Evolutionary conservation across 2,113 vertebrate species (phyloP).

Genomic region (Odontesthes bonariensis): DNA sequence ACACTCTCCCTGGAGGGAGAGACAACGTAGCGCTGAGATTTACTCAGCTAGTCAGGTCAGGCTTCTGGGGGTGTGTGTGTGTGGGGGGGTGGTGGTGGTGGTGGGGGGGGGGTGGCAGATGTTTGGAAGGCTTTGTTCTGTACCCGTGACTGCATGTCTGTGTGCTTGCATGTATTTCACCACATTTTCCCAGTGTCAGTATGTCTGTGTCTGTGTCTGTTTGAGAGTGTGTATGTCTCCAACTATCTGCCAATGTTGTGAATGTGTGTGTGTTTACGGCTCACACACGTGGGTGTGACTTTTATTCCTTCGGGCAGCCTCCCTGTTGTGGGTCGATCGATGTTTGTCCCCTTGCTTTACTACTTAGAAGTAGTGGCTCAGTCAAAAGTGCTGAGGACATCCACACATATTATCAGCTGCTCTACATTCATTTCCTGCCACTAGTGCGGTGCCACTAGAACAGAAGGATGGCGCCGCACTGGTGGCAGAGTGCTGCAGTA

Average conservation of each 20-base stretch:
- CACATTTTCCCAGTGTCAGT: background rate
- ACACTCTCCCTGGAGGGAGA: constrained; percentile 53
- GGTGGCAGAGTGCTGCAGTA: too few relatives aligned
- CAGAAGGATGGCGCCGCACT: too few relatives aligned
- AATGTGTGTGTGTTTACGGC: background rate
- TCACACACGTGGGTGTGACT: background rate
- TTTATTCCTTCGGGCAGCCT: constrained; percentile 37
- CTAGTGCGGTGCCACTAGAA: too few relatives aligned
- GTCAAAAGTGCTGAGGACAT: constrained; percentile 7
- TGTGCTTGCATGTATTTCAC: constrained; percentile 3
- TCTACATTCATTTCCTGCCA: background rate
- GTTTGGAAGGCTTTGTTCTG: constrained; percentile 64
- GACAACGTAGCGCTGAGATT: constrained; percentile 48
- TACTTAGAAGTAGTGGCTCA: background rate
- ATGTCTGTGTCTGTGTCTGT: background rate
- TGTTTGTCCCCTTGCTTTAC: constrained; percentile 35
- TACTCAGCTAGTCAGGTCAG: constrained; percentile 65
- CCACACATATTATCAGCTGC: background rate
- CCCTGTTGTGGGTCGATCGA: constrained; percentile 22
- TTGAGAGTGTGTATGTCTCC: constrained; percentile 18
- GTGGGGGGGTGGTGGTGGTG: too few relatives aligned
- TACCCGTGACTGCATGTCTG: constrained; percentile 22
- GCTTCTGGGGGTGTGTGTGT: too few relatives aligned
- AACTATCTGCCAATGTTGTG: background rate
- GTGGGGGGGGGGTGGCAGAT: constrained; percentile 39